phyloP scores from a whole-genome alignment of 2,113 vertebrate species.

The Platichthys stellatus region DNA sequence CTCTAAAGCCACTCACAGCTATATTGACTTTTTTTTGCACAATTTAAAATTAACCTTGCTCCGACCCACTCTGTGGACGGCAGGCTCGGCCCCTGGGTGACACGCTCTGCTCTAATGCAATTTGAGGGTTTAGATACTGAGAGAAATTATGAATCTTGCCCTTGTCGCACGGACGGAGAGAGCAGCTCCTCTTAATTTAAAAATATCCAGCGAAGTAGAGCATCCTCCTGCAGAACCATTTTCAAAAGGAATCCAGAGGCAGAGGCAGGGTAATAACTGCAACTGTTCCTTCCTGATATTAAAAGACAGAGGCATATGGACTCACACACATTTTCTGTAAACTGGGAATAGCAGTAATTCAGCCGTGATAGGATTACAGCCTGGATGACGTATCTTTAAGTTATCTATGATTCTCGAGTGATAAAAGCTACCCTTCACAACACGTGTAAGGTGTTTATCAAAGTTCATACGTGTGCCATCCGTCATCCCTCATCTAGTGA shows the following conservation, averaged over 20 bases:
- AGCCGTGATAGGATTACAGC: too few species aligned
- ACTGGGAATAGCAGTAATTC: too few species aligned
- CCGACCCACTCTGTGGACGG: slow-evolving; percentile 36
- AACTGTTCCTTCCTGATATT: neutral
- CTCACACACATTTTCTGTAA: too few species aligned
- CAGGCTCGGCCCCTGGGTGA: slow-evolving; percentile 38
- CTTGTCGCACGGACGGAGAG: slow-evolving; percentile 63
- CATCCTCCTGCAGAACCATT: slow-evolving; percentile 65
- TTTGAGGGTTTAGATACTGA: slow-evolving; percentile 60
- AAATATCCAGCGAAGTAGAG: slow-evolving; percentile 79
- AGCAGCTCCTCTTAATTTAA: slow-evolving; percentile 76
- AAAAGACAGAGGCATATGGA: slow-evolving; percentile 24
- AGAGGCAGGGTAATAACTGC: slow-evolving; percentile 33
- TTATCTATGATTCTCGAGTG: neutral
- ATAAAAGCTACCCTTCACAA: neutral
- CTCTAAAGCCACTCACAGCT: slow-evolving; percentile 9
- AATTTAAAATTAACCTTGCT: slow-evolving; percentile 28
- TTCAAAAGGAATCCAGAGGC: slow-evolving; percentile 55
- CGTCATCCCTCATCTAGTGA: slow-evolving; percentile 33
- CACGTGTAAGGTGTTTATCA: neutral
- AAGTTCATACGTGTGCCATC: slow-evolving; percentile 6
- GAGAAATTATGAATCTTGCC: slow-evolving; percentile 79
- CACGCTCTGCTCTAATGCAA: slow-evolving; percentile 49
- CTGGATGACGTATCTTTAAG: neutral
- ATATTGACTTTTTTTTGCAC: slow-evolving; percentile 7